Conservation (phyloP, 2,113 vertebrate genomes). For the Brevimyrus niger region DNA sequence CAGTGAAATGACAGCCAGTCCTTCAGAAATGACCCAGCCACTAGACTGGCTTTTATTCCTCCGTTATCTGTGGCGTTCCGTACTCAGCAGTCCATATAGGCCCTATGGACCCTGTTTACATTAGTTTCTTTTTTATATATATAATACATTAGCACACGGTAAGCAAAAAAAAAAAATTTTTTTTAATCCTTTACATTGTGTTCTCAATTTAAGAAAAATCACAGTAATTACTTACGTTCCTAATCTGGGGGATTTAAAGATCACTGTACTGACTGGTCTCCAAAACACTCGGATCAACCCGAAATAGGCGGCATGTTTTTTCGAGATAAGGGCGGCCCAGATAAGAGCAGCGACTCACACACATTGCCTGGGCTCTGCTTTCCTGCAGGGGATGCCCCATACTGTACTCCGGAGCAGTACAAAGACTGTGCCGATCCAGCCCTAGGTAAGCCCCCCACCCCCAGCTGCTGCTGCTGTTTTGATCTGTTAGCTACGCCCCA, state of each 20-base stretch:
- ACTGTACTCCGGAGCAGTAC: conserved; percentile 97
- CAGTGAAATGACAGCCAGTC: background rate
- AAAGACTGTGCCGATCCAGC: conserved; percentile 96
- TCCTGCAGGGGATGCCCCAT: conserved; percentile 83
- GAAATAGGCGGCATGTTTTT: background rate
- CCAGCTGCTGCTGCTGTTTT: background rate
- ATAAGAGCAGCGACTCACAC: background rate
- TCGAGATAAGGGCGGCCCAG: background rate
- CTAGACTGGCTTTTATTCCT: background rate
- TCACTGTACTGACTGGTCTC: background rate
- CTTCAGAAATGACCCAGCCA: background rate
- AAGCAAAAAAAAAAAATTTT: background rate
- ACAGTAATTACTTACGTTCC: background rate
- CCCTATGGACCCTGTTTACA: background rate
- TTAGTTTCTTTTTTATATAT: background rate
- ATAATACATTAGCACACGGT: no score
- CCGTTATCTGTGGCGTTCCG: background rate
- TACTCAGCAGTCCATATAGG: background rate
- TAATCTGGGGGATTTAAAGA: background rate
- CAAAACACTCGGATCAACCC: background rate
- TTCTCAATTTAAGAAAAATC: background rate
- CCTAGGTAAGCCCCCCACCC: conserved; percentile 71
- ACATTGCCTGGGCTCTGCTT: conserved; percentile 11
- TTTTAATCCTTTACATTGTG: background rate
- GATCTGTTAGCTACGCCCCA: background rate